Conservation (phyloP, 2,888 invertebrate genomes). For the Trimorus sp. region DNA sequence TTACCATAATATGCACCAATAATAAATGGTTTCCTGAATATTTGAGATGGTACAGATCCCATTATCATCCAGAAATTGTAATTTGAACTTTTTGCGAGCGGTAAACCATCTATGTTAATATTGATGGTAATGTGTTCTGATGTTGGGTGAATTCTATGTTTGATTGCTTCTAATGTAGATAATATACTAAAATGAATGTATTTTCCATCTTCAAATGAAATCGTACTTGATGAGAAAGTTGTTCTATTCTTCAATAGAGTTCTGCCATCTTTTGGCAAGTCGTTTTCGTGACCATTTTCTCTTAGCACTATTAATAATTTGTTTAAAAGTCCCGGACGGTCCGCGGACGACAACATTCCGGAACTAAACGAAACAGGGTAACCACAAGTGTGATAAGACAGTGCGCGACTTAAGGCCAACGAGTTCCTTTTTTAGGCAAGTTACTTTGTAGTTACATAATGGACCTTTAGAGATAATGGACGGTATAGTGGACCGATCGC, state of each 20-base stretch:
- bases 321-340: background rate
- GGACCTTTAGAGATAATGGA: no score
- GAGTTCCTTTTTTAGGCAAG: constrained; percentile 12
- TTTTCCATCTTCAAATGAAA: no score
- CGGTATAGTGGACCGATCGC: background rate
- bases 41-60: constrained; percentile 2
- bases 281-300: no score
- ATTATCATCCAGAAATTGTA: constrained; percentile 19
- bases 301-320: no score
- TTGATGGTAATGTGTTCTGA: no score
- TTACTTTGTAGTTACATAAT: background rate
- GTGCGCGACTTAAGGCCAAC: background rate
- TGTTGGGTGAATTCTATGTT: no score
- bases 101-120: no score
- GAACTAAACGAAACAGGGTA: constrained; percentile 34
- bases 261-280: no score
- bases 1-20: constrained; percentile 33
- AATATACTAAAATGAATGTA: no score
- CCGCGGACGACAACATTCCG: background rate
- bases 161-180: no score
- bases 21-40: constrained; percentile 12
- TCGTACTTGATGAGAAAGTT: no score
- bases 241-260: no score
- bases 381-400: constrained; percentile 27
- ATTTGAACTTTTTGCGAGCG: constrained; percentile 21